phyloP scores from a whole-genome alignment of 2,888 invertebrate genomes.

The Heliconius aoede region DNA sequence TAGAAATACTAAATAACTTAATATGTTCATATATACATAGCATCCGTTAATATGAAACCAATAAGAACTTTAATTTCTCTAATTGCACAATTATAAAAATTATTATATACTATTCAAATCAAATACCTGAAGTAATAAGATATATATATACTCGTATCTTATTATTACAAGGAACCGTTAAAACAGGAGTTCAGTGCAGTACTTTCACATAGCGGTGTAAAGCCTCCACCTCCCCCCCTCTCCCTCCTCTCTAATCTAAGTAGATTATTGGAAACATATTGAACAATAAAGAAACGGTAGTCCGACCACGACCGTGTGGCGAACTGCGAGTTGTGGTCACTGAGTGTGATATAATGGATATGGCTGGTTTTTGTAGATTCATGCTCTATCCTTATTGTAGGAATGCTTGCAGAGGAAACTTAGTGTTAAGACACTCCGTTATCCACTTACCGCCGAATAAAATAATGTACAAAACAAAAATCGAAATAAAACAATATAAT shows the following conservation, averaged over 20 bases:
- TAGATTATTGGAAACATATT: slow-evolving; percentile 82
- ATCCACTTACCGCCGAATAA: no score
- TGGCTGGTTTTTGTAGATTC: not conserved
- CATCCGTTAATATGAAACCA: no score
- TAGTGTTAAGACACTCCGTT: not conserved
- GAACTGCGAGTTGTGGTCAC: slow-evolving; percentile 52
- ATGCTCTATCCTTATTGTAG: not conserved
- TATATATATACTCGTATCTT: not conserved
- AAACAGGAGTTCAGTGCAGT: slow-evolving; percentile 41
- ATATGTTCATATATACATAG: no score
- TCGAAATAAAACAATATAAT: no score
- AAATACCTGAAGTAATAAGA: no score
- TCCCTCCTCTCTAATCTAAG: slow-evolving; percentile 64
- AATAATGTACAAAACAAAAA: no score
- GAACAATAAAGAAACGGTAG: slow-evolving; percentile 81
- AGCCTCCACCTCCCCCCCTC: slow-evolving; percentile 59
- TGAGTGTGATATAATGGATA: slow-evolving; percentile 19
- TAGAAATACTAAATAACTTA: no score
- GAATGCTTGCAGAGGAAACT: not conserved
- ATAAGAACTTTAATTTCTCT: no score
- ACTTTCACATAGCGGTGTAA: slow-evolving; percentile 62
- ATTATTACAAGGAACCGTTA: slow-evolving; percentile 12
- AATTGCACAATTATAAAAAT: no score
- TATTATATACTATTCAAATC: no score
- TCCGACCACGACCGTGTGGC: slow-evolving; percentile 67